phyloP scores from a whole-genome alignment of 2,113 vertebrate genomes.

The Platysternon megacephalum region DNA sequence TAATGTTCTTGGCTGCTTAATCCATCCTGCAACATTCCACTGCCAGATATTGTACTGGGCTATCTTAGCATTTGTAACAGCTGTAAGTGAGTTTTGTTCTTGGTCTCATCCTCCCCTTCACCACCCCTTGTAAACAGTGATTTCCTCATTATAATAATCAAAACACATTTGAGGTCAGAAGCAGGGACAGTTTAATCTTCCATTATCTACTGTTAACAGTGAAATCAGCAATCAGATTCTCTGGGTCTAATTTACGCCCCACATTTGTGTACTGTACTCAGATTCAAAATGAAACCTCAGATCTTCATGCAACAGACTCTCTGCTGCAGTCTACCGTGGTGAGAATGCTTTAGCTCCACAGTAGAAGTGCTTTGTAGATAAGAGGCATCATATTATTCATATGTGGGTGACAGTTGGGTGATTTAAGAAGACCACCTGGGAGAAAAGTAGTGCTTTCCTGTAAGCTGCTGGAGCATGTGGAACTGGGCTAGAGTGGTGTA shows the following conservation, averaged over 20 bases:
- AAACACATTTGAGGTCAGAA: neutral
- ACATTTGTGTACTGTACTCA: neutral
- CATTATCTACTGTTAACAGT: neutral
- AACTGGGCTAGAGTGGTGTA: neutral
- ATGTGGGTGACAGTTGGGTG: neutral
- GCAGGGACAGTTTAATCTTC: neutral
- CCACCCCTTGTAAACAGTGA: neutral
- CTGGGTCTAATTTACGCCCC: neutral
- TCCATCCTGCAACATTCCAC: neutral
- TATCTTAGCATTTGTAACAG: neutral
- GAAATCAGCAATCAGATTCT: neutral
- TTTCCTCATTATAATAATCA: neutral
- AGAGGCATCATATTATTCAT: neutral
- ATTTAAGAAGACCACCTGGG: neutral
- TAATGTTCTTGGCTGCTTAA: neutral
- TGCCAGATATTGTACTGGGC: neutral
- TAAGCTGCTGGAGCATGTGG: neutral
- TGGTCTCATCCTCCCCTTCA: neutral
- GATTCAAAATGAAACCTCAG: neutral
- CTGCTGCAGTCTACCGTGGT: neutral
- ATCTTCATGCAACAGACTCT: neutral
- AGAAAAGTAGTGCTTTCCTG: neutral
- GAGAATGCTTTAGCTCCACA: neutral
- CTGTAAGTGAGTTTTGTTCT: neutral
- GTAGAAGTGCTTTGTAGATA: neutral